Percentiles rank a stretch among this genome's conserved stretches.
Evolutionary conservation across 1,140 invertebrate species (phyloP).

Genomic region (Achroia grisella): DNA sequence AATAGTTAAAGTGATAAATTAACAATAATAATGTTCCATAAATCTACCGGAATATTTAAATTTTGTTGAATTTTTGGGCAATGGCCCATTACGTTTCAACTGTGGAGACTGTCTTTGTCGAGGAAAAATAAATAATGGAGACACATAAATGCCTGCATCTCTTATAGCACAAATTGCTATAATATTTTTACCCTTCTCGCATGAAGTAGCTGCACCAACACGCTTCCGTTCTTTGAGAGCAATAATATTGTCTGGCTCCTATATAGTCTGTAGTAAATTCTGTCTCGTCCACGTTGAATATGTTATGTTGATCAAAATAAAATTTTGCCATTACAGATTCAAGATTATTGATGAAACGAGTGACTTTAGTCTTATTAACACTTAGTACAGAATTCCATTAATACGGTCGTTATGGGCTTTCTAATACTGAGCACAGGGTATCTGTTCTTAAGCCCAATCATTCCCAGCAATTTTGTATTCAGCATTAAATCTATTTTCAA

Average conservation of each 20-base stretch:
- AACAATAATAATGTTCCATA: too few species aligned
- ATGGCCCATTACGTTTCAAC: too few species aligned
- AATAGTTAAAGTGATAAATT: too few species aligned
- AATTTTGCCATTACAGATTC: not conserved
- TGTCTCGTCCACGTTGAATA: constrained; percentile 16
- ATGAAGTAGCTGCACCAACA: constrained; percentile 11
- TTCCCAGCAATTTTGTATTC: constrained; percentile 1
- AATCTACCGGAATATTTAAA: too few species aligned
- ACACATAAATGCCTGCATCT: constrained; percentile 11
- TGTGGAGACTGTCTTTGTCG: constrained; percentile 10
- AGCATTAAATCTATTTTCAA: not conserved
- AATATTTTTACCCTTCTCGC: constrained; percentile 15
- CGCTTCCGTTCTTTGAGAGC: constrained; percentile 11
- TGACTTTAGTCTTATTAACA: constrained; percentile 15
- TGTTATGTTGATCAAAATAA: constrained; percentile 1
- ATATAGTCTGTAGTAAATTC: constrained; percentile 5
- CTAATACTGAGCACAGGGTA: constrained; percentile 9
- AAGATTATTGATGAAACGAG: constrained; percentile 9
- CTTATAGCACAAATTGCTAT: constrained; percentile 17
- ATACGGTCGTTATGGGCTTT: constrained; percentile 12
- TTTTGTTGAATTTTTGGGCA: too few species aligned
- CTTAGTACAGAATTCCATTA: constrained; percentile 10
- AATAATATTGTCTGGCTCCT: constrained; percentile 11
- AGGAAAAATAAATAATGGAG: constrained; percentile 19
- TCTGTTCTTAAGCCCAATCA: constrained; percentile 6